Evolutionary conservation across 1,140 invertebrate genomes (phyloP), one percentile per base, ranked within the genome.

Genomic region (Sitophilus oryzae): DNA sequence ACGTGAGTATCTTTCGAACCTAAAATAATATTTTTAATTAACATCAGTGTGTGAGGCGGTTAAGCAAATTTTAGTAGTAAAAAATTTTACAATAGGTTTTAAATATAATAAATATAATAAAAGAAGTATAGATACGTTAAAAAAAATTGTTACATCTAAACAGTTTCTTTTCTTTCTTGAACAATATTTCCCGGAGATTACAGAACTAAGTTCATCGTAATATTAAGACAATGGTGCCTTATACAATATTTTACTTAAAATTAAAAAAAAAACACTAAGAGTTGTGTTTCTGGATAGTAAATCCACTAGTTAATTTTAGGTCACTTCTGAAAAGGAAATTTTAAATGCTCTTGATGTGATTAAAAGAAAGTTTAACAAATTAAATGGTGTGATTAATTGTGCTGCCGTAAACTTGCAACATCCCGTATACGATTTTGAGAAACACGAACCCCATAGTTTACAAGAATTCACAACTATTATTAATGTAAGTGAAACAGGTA

Each of bases 321-420:
- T 57, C 18, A 40, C 55, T n/a, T 38, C 42, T 15, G 55, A 45
- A 47, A 57, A 57, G 42, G 55, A 57, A 23, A 41, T 52, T 16
- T 22, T 35, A 8, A 52, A 57, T 25, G 55, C 55, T 8, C 14
- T 57, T 14, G 48, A 51, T 16, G 23, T 34, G 1, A 47, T 23
- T 8, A 52, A 51, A 35, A n/a, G 43, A 19, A 57, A 51, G 20
- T 57, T 57, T 42, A 41, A 42, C 8, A 57, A 51, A 42, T 19
- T 57, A 14, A 57, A 57, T 52, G 55, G 55, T 3, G 43, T 57
- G 6, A 47, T 57, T 14, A 57, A 57, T 15, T 57, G 55, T 51
- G 55, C 55, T 9, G 48, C n/a, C 15, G 36, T 57, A 20, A 9
- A 5, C 6, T 1, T 11, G 3, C 8, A 1, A 1, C 6, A 14